Base-by-base conservation (phyloP, 2,113 vertebrate species). In the Hippoglossus stenolepis region DNA sequence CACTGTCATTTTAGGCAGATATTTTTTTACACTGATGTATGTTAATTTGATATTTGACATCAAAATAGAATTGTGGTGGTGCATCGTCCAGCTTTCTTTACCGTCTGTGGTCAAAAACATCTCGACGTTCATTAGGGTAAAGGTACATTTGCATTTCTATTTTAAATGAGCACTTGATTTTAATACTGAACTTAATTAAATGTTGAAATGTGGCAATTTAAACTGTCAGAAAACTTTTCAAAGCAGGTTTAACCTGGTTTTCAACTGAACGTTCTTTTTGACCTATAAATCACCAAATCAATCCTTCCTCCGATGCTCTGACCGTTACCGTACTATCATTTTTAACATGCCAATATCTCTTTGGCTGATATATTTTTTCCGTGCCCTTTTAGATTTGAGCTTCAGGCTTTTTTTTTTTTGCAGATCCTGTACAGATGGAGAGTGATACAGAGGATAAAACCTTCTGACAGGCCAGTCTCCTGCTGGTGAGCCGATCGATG, bases 381-480 rank as follows among this genome's bases (percentile, higher is more conserved):
- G 10, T 8, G 57, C 45, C 77, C 28, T 26, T 72, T 75, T 62
- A 15, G 51, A 81, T 77, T 12, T 70, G 47, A 79, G 75, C 78
- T 68, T 31, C 28, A 47, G 69, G 57, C 35, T 18, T 67, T 2
- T 28, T 28, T 28, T 28, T 13, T 68, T 35, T 61, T 23, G 63
- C 71, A 59, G 60, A 61, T 45, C 61, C 43, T 51, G 51, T 65
- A 43, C 7, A 26, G 80, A 77, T 13, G 72, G 73, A 86, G 78
- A 88, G 65, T 70, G 73, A 89, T 73, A 68, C 61, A 64, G 71
- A 82, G 72, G 83, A 76, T 86, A 87, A 91, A 85, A 82, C 85
- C 72, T 67, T 88, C 74, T 89, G 91, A 94, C 91, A 92, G 90
- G 70, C 13, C n/a, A 70, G 82, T 81, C 82, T 88, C 80, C 75